phyloP scores from a whole-genome alignment of 37 sponge, comb jelly and placozoan genomes.

The Halisarca cf. caerulea region DNA sequence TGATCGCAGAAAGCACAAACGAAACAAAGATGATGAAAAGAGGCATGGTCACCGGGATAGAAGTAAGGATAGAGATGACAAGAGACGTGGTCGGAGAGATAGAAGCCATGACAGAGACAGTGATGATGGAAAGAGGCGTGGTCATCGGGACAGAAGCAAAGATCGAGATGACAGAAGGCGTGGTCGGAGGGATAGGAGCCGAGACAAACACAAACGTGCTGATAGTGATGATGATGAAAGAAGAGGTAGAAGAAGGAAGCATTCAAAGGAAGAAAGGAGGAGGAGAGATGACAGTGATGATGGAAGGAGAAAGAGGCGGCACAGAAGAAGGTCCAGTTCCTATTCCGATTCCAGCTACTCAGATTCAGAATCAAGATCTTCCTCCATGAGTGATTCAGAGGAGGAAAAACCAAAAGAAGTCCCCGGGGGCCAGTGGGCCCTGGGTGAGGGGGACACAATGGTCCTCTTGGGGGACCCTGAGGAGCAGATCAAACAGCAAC shows the following conservation, averaged over 20 bases:
- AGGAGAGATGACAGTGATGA: constrained; percentile 29
- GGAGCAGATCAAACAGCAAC: constrained; percentile 56
- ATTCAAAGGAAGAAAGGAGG: background rate
- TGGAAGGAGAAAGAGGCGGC: constrained; percentile 4
- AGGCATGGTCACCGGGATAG: background rate
- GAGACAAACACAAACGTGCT: constrained; percentile 9
- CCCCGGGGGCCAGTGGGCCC: constrained; percentile 54
- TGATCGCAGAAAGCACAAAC: background rate
- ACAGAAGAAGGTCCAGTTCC: background rate
- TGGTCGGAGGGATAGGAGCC: background rate
- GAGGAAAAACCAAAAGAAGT: background rate
- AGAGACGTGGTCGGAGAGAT: background rate
- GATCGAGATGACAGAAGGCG: background rate
- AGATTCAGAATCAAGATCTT: background rate
- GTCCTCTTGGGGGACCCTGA: constrained; percentile 6
- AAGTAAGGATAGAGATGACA: background rate
- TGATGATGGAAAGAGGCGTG: background rate
- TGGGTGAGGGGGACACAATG: constrained; percentile 29
- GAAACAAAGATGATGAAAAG: background rate
- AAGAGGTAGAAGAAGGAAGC: background rate
- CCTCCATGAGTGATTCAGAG: constrained; percentile 39
- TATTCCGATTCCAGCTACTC: constrained; percentile 4
- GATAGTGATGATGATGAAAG: constrained; percentile 10
- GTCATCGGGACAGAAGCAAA: background rate
- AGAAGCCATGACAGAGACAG: background rate